Conservation (phyloP, 2,113 vertebrate species). For the Antechinus flavipes region DNA sequence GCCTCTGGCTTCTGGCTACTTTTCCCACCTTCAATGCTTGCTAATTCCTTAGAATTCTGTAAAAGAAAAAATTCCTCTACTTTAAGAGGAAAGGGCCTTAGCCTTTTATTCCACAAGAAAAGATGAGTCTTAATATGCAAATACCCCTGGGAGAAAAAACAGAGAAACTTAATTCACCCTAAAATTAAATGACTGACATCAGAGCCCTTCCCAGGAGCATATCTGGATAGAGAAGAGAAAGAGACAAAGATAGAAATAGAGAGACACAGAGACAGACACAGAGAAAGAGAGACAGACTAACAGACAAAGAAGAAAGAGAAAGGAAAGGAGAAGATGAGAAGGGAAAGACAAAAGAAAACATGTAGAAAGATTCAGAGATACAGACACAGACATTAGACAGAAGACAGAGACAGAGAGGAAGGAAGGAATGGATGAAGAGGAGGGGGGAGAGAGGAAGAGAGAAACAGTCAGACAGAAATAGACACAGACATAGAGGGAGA, state of each 20-base stretch:
- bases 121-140: background rate
- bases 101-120: background rate
- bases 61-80: background rate
- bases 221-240: background rate
- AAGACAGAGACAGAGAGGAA: too few species aligned
- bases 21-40: background rate
- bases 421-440: background rate
- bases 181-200: background rate
- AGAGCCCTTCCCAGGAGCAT: background rate
- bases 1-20: background rate
- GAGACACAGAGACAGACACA: background rate
- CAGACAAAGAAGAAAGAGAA: too few species aligned
- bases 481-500: too few species aligned
- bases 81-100: background rate
- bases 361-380: too few species aligned
- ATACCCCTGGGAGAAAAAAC: background rate
- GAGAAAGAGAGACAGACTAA: too few species aligned
- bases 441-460: too few species aligned
- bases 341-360: too few species aligned
- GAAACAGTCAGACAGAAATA: too few species aligned
- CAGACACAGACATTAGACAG: too few species aligned
- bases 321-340: background rate
- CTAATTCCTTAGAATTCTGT: background rate
- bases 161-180: background rate
- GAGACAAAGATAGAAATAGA: background rate